phyloP scores from a whole-genome alignment of 2,797 vertebrate genomes.

The Cynopterus sphinx region DNA sequence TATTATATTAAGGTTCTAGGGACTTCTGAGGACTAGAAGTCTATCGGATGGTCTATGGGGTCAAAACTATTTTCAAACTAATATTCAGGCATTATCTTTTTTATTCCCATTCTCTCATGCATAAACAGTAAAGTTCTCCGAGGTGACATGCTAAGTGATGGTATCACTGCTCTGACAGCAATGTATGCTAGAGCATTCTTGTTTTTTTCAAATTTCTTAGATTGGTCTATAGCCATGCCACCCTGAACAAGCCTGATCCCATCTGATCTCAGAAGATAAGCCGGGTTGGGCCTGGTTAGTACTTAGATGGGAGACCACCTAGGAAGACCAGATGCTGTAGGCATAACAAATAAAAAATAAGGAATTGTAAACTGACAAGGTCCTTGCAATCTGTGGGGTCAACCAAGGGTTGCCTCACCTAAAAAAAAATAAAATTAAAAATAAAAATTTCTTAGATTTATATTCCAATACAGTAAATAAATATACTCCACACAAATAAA shows the following conservation, averaged over 20 bases:
- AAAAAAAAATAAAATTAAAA: too few species aligned
- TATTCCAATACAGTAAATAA: background rate
- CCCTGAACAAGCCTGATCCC: too few species aligned
- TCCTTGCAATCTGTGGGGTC: too few species aligned
- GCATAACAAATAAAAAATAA: too few species aligned
- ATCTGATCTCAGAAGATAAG: too few species aligned
- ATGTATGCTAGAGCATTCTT: background rate
- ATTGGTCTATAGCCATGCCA: too few species aligned
- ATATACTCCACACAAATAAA: background rate
- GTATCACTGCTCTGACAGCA: background rate
- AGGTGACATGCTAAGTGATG: too few species aligned
- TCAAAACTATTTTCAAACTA: conserved; percentile 26
- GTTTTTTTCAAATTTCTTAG: background rate
- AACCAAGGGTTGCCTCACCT: too few species aligned
- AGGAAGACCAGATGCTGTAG: too few species aligned
- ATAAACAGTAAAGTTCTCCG: background rate
- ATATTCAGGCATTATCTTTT: background rate
- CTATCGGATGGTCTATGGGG: background rate
- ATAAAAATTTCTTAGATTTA: background rate
- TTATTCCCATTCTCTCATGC: background rate
- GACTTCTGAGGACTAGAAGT: conserved; percentile 1
- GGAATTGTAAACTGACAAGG: too few species aligned
- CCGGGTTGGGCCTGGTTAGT: too few species aligned
- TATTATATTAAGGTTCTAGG: background rate
- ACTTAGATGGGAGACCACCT: too few species aligned